These are phyloP conservation scores for Noctuana brunneofusca DNA, from an alignment of 2,888 invertebrate species.

Conservation along the genomic window DNA sequence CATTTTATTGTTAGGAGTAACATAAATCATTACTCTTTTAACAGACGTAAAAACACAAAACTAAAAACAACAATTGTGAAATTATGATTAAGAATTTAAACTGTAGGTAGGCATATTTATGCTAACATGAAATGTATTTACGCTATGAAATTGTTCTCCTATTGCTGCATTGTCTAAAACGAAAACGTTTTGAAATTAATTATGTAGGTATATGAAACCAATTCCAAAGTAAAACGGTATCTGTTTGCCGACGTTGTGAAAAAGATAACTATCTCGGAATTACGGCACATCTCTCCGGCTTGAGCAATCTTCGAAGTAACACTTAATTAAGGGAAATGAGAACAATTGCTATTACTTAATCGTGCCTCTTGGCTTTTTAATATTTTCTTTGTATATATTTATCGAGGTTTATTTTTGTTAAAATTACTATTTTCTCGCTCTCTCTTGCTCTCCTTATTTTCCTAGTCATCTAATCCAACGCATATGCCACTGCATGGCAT, in stretches of 20 bases:
- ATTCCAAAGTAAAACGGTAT: conserved; percentile 32
- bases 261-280: conserved; percentile 54
- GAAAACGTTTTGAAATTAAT: conserved; percentile 24
- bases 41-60: neutral
- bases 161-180: conserved; percentile 10
- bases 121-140: no score
- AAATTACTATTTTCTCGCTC: neutral
- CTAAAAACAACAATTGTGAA: neutral
- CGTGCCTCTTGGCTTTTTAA: conserved; percentile 32
- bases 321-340: conserved; percentile 45
- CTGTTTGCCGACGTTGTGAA: conserved; percentile 52
- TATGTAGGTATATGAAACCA: conserved; percentile 30
- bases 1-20: neutral
- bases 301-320: conserved; percentile 47
- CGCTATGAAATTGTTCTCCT: neutral
- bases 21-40: neutral
- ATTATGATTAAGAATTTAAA: neutral
- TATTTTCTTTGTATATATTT: conserved; percentile 25
- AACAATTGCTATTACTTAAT: conserved; percentile 40
- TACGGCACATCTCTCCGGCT: conserved; percentile 53
- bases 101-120: neutral
- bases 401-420: neutral
- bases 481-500: no score
- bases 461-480: no score
- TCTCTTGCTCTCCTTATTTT: neutral